A percentile compares a stretch with the other conserved stretches of the same genome.
Conservation (phyloP, 1,140 invertebrate species). For the Camponotus floridanus region DNA sequence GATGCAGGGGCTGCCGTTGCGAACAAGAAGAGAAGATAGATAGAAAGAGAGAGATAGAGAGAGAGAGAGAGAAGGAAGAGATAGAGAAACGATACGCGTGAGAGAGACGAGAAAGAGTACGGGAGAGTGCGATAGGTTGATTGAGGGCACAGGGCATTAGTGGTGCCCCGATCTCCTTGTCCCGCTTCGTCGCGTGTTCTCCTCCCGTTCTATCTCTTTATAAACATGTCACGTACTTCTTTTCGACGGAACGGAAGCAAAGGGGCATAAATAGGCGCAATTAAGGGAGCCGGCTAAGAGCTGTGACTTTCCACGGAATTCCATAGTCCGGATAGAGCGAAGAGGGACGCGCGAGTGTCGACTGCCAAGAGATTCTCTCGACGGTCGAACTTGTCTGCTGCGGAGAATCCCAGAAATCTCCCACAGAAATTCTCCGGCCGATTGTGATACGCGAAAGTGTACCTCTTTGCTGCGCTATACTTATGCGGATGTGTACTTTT, state of each 20-base stretch:
- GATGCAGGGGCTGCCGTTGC: slow-evolving; percentile 65
- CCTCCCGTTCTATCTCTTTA: slow-evolving; percentile 74
- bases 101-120: slow-evolving; percentile 25
- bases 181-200: slow-evolving; percentile 43
- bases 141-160: slow-evolving; percentile 84
- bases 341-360: slow-evolving; percentile 1
- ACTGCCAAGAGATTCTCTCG: slow-evolving; percentile 22
- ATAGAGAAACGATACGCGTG: slow-evolving; percentile 2
- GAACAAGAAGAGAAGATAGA: slow-evolving; percentile 14
- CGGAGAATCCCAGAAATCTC: neutral
- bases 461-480: neutral
- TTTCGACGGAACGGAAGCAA: slow-evolving; percentile 80
- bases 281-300: slow-evolving; percentile 79
- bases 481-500: slow-evolving; percentile 33
- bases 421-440: neutral
- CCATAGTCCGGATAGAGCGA: slow-evolving; percentile 19
- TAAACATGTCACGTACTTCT: slow-evolving; percentile 86
- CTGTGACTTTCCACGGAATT: slow-evolving; percentile 58
- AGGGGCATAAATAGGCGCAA: slow-evolving; percentile 86
- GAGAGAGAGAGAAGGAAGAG: slow-evolving; percentile 3
- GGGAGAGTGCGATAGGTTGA: slow-evolving; percentile 79
- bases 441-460: slow-evolving; percentile 31
- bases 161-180: slow-evolving; percentile 63
- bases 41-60: neutral
- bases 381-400: neutral